Base-by-base conservation (phyloP, 2,113 vertebrate genomes). In the Polyodon spathula region DNA sequence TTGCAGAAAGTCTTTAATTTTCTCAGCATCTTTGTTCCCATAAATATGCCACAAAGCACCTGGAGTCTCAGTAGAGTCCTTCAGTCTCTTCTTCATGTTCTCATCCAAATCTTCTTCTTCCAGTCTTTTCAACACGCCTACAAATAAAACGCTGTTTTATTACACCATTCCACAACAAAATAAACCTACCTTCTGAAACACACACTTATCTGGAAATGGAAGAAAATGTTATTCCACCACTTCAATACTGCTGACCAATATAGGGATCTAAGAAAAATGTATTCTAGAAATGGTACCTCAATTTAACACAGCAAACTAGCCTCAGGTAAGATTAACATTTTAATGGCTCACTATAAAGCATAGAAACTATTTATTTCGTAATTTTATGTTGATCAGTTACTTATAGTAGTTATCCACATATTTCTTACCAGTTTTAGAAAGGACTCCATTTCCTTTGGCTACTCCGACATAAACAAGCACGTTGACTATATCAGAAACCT, bases 31-130 rank as follows among this genome's bases (percentile, higher is more conserved):
- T 81, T 86, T 92, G 81, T 87, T 90, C 78, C 90, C 82, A 74
- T 95, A 99, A 81, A 99, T 92, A 77, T 99, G 94, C 96, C 96
- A 99, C 54, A 99, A 81, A 60, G 95, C 95, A 74, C 96, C 96
- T 2, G 95, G 96, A 57, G 89, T 88, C 85, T 99, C 96, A 66
- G 85, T 93, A 37, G 92, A 92, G 76, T 99, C 93, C 72, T 95
- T 97, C 69, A 98, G 83, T 71, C 95, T 81, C 71, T 86, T 92
- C 65, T 88, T 90, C 73, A 97, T 78, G 17, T 88, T 84, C 54
- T 99, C 95, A 72, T 99, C 95, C 61, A 99, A 76, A 70, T 97
- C 95, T 65, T 97, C 94, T 72, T 99, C 96, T 71, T 97, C 96
- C 74, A 97, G 86, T 69, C 94, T 93, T 83, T 95, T 97, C 71